phyloP scores from a whole-genome alignment of 30 jellyfish, hydroid and myxozoan genomes.

The Nemopilema nomurai region DNA sequence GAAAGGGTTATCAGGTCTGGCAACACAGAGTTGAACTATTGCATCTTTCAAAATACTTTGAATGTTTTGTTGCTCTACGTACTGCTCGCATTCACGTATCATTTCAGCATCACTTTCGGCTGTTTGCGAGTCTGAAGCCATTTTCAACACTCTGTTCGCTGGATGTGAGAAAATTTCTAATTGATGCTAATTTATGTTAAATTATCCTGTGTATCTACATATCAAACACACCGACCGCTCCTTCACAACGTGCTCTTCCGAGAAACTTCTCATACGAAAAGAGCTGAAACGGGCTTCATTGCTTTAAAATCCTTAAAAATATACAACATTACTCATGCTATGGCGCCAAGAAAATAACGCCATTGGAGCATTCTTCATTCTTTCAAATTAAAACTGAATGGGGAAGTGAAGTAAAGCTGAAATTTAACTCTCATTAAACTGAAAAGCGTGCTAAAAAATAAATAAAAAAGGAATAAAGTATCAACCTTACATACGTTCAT shows the following conservation, averaged over 20 bases:
- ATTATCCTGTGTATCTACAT: neutral
- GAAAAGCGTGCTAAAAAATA: too few species aligned
- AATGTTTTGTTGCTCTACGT: slow-evolving; percentile 81
- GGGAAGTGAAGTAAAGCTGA: too few species aligned
- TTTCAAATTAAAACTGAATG: too few species aligned
- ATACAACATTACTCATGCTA: neutral
- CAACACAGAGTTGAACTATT: slow-evolving; percentile 84
- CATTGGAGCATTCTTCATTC: neutral
- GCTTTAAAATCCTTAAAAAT: neutral
- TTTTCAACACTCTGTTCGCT: slow-evolving; percentile 36
- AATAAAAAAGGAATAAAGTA: too few species aligned
- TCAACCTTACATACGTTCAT: too few species aligned
- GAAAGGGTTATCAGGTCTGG: slow-evolving; percentile 92
- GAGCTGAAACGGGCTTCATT: neutral
- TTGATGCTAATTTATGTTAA: slow-evolving; percentile 33
- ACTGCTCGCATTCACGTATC: slow-evolving; percentile 96
- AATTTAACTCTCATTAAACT: neutral
- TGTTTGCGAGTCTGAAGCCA: slow-evolving; percentile 84
- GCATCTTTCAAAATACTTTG: slow-evolving; percentile 90
- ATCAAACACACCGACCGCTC: slow-evolving; percentile 6
- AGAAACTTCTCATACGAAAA: neutral
- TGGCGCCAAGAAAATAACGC: neutral
- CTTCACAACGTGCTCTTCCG: slow-evolving; percentile 1
- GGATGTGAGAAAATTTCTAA: slow-evolving; percentile 11
- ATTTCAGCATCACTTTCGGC: slow-evolving; percentile 90